Evolutionary conservation across 2,888 invertebrate species (phyloP), one percentile per base, ranked within the genome.

Genomic region (Poecilobothrus nobilitatus): DNA sequence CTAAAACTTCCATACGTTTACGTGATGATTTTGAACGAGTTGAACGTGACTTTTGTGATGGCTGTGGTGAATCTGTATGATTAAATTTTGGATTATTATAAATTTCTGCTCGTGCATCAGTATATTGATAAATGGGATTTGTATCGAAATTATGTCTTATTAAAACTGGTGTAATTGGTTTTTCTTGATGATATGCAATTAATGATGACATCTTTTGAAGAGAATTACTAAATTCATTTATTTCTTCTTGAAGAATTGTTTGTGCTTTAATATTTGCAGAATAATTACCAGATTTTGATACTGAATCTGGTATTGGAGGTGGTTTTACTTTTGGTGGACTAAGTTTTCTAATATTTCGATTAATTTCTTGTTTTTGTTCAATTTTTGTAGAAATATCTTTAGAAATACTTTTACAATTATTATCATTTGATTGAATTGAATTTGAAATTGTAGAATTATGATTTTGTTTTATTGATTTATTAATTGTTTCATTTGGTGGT

Each of bases 71-170:
- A 67, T 80, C 81, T 22, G 76, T 76, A 63, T 78, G 73, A 71
- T 76, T 77, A 70, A 82, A 82, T 71, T 82, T 81, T 15, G 81
- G 82, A 75, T 82, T 81, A 44, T 81, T 82, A 70, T 81, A 82
- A 69, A 81, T 78, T 68, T 81, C 80, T 2, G 79, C 78, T 65
- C 78, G 78, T 5, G 78, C 76, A 34, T 78, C 79, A 4, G 77
- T 72, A 15, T 76, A 74, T 5, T 76, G 74, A 5, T 77, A 73
- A 69, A 74, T 77, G 44, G 73, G 70, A 8, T n/a, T 37, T 22
- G 9, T 34, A 2, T 78, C 78, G 8, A 74, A 75, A 5, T 74
- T 74, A 10, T 71, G 71, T 34, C n/a, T 34, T 8, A 34, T 18
- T 34, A 27, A 65, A 8, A 65, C 18, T 33, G 53, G 37, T n/a